Percentiles rank a stretch among this genome's conserved stretches.
phyloP scores from a whole-genome alignment of 2,113 vertebrate species.

The Chaetorhynchus papuensis region DNA sequence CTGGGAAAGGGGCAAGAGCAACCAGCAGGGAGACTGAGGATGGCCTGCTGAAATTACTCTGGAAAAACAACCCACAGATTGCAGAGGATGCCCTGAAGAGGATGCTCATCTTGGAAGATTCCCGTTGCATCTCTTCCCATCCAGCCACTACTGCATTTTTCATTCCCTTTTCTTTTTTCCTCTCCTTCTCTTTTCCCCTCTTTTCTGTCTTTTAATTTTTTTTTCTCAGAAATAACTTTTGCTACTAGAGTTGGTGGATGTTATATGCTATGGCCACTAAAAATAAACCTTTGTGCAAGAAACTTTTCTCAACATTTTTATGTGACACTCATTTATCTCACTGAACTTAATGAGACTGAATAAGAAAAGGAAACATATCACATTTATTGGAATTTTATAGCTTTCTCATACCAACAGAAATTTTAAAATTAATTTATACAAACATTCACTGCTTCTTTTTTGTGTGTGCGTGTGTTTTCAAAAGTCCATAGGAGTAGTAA shows the following conservation, averaged over 20 bases:
- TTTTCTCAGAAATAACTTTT: background rate
- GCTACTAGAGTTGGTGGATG: background rate
- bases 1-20: background rate
- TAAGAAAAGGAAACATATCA: background rate
- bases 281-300: background rate
- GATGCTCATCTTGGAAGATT: background rate
- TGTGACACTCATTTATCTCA: background rate
- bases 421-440: background rate
- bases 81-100: background rate
- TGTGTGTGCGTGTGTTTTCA: background rate
- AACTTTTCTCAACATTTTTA: background rate
- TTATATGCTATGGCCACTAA: background rate
- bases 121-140: background rate
- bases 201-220: background rate
- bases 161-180: background rate
- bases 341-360: background rate
- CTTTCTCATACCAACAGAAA: background rate
- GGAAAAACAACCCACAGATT: background rate
- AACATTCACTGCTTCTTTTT: background rate
- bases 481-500: background rate
- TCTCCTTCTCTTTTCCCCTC: background rate
- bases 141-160: background rate
- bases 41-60: background rate
- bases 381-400: background rate
- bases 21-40: rapidly evolving